Evolutionary conservation across 2,113 vertebrate species (phyloP), one percentile per base, ranked within the genome.

Genomic region (Azemiops feae): DNA sequence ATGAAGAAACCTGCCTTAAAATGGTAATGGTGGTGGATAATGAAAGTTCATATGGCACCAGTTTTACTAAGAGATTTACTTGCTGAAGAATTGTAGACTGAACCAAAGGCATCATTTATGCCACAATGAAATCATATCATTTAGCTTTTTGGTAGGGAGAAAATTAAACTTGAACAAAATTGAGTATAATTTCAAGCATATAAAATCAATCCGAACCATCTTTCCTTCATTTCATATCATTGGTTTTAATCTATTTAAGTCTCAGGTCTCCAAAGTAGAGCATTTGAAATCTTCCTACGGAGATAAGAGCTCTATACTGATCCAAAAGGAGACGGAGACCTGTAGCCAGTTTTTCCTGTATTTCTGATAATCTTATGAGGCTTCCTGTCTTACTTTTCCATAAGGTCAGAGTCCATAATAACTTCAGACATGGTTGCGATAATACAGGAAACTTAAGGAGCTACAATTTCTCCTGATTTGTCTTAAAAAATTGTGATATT

Each of bases 201-300:
- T 53, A 43, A 22, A 54, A 86, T 91, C 43, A 47, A 86, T 58
- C 81, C 25, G 58, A 57, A 57, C 8, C 4, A 14, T 47, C 47
- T 4, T n/a, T 88, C 23, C 34, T 27, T 64, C 57, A 39, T 50
- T 52, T 92, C 27, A 39, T 39, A 88, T 64, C 45, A 53, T 6
- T 69, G 18, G 43, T 47, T 92, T 91, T 39, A 87, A 88, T n/a
- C 6, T 92, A 69, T 88, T 92, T 92, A 87, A 89, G 64, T 43
- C 27, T 57, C 39, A 57, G 47, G 22, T 85, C 27, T 92, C 16
- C 39, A 81, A 92, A 92, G 10, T n/a, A 6, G 39, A 57, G 50
- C 85, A 52, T 88, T 12, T 54, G n/a, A 69, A 88, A 47, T 43
- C n/a, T 69, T 92, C 52, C 16, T n/a, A 53, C 16, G 43, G 50